Evolutionary conservation across 2,888 invertebrate genomes (phyloP).

Genomic region (Rhingia campestris): DNA sequence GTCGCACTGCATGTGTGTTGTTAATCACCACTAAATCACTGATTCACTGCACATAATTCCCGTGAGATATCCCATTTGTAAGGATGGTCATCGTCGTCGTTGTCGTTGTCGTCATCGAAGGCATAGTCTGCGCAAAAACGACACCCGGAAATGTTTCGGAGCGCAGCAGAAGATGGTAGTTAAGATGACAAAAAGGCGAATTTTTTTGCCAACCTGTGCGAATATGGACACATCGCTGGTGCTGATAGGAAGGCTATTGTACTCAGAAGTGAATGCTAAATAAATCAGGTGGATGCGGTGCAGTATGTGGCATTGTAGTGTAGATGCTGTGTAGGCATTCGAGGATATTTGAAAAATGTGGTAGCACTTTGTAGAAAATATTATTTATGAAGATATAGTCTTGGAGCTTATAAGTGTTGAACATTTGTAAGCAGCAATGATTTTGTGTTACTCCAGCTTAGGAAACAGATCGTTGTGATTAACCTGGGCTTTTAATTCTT

Average conservation of each 20-base stretch:
- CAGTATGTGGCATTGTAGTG: background rate
- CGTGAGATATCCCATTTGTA: conserved; percentile 71
- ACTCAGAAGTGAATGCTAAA: conserved; percentile 31
- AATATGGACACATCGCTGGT: background rate
- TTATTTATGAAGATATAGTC: no score
- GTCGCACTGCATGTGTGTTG: conserved; percentile 34
- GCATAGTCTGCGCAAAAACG: conserved; percentile 41
- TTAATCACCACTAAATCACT: conserved; percentile 74
- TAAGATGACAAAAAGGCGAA: conserved; percentile 64
- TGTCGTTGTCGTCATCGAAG: conserved; percentile 6
- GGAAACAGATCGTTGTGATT: no score
- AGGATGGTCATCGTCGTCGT: conserved; percentile 20
- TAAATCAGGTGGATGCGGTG: conserved; percentile 39
- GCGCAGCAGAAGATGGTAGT: conserved; percentile 35
- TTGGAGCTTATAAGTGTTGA: no score
- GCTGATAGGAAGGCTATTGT: conserved; percentile 56
- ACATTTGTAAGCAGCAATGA: no score
- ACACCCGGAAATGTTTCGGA: conserved; percentile 63
- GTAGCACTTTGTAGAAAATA: background rate
- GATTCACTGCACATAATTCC: conserved; percentile 70
- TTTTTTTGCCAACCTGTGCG: conserved; percentile 11
- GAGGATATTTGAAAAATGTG: background rate
- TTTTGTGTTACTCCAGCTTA: no score
- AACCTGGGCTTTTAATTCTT: no score
- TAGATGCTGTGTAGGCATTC: background rate